Evolutionary conservation across 2,113 vertebrate genomes (phyloP), one percentile per base, ranked within the genome.

Genomic region (Sceloporus tristichus): DNA sequence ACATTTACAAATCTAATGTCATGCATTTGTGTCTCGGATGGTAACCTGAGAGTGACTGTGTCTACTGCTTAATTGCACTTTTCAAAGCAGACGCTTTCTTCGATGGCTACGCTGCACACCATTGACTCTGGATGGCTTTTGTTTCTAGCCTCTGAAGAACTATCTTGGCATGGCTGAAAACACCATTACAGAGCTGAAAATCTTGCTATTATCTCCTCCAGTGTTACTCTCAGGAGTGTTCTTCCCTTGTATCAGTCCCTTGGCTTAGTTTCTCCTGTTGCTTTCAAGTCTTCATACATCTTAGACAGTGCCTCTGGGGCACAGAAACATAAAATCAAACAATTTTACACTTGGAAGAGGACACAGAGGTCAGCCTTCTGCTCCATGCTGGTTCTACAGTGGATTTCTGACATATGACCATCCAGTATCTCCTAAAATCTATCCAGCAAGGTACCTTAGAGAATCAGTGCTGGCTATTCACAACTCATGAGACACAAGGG

Each of bases 1-100:
- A 80, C 85, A 80, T 87, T 81, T 87, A 81, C 48, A 87, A 87
- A 73, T 80, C 85, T 59, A 80, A 73, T 81, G 85, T 80, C 65
- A 87, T 80, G 34, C 42, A 59, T 79, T 56, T 87, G 79, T 65
- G 68, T 40, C 54, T 82, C 29, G 34, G 70, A 21, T 38, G 84
- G 82, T 5, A 85, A 86, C 2, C n/a, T 25, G 79, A 76, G 56
- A 14, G 1, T 11, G 8, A 42, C 10, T 81, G 18, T 62, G 2
- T 54, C 80, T 56, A 25, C 18, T 34, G 3, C 74, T 62, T 88
- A 88, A 71, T 88, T 84, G 65, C 81, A 56, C 59, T 84, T 66
- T 54, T 13, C 13, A 16, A 53, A 56, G 86, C 40, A 83, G 87
- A 68, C 59, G 21, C n/a, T 77, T 83, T 16, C 71, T 38, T 23